phyloP scores from a whole-genome alignment of 2,888 invertebrate species.

The Hyalella azteca region DNA sequence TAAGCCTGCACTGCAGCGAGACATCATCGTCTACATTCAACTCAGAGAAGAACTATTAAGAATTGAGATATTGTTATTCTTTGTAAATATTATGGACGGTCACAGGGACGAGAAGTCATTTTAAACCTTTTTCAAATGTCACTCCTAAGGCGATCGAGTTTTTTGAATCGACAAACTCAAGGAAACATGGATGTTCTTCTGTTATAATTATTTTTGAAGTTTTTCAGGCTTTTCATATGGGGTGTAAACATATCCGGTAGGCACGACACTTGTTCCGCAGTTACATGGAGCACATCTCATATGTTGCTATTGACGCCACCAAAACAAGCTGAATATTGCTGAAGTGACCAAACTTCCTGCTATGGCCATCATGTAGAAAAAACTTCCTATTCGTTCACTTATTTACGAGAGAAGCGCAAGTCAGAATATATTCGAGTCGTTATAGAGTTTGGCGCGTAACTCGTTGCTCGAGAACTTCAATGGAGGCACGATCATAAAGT shows the following conservation, averaged over 20 bases:
- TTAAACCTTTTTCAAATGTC: no score
- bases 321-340: conserved; percentile 1
- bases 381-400: background rate
- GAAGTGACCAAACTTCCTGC: conserved; percentile 4
- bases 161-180: background rate
- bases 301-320: background rate
- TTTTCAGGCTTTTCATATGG: background rate
- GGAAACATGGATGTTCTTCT: background rate
- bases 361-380: background rate
- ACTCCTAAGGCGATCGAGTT: background rate
- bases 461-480: conserved; percentile 12
- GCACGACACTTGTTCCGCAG: background rate
- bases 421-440: conserved; percentile 29
- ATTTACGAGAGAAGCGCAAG: background rate
- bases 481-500: conserved; percentile 18
- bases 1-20: no score
- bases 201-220: conserved; percentile 4
- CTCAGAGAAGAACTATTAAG: background rate
- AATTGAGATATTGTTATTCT: background rate
- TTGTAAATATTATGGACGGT: background rate
- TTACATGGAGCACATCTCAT: background rate
- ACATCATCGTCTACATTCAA: no score
- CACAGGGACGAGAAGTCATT: background rate
- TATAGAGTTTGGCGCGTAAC: conserved; percentile 16
- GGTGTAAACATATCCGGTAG: background rate